Conservation (phyloP, 2,113 vertebrate species). For the Noctilio leporinus region DNA sequence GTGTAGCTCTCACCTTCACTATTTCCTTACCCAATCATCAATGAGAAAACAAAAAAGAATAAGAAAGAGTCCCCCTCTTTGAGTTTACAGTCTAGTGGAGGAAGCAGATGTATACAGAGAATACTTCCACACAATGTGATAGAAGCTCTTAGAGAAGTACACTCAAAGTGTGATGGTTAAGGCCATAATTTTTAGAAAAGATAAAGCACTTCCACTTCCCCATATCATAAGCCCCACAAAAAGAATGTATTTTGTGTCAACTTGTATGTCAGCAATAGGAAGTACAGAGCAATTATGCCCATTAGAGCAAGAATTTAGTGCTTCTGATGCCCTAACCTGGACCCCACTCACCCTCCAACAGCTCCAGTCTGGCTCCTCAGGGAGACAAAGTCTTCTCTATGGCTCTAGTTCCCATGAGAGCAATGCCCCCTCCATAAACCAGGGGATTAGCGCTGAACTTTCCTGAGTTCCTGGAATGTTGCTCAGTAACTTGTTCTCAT, state of each 20-base stretch:
- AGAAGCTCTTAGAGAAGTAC: background rate
- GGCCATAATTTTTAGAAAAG: background rate
- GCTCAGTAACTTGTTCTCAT: background rate
- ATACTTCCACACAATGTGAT: background rate
- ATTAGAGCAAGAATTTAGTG: background rate
- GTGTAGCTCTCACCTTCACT: background rate
- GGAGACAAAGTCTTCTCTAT: background rate
- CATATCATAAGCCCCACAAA: background rate
- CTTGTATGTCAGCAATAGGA: background rate
- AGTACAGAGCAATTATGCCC: background rate
- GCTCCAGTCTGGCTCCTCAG: background rate
- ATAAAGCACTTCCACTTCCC: background rate
- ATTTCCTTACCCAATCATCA: background rate
- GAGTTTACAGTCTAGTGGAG: background rate
- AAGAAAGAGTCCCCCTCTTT: background rate
- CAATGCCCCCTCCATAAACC: background rate
- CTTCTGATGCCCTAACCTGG: fast-evolving
- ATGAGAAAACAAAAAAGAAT: background rate
- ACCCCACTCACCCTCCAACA: background rate
- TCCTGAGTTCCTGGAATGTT: background rate
- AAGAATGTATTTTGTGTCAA: background rate
- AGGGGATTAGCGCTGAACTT: background rate
- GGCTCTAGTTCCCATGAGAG: background rate
- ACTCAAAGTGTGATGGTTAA: background rate
- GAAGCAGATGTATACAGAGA: background rate